Evolutionary conservation across 2,888 invertebrate species (phyloP), one percentile per base, ranked within the genome.

Genomic region (Peribatodes rhomboidaria): DNA sequence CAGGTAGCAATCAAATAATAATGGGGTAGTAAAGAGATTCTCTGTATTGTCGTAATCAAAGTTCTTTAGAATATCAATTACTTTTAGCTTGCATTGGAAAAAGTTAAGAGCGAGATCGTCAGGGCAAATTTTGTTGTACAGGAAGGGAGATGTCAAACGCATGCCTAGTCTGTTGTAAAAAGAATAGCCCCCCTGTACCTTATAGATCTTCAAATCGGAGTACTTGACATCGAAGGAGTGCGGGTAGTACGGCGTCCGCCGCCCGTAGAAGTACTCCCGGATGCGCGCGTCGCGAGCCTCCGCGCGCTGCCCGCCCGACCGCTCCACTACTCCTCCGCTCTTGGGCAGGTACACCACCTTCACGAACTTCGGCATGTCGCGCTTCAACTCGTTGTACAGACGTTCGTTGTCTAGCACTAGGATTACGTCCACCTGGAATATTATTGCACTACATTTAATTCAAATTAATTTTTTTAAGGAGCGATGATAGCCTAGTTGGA

Each of bases 321-420:
- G 93, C 84, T 98, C 98, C 0, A 98, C 98, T 7, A 98, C 99
- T 44, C 99, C 99, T 27, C 99, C 99, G 84, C 99, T 99, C 89
- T 99, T 99, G 0, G 98, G 98, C 68, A 98, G 88, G 74, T 98
- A 96, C 0, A 98, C 96, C 0, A 99, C 97, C 92, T 98, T 97
- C 9, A 99, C 98, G 88, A 98, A 98, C 68, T 95, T 95, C 0
- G 99, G 99, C 95, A 99, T 96, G 86, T 99, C 99, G 50, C 98
- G 93, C 59, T 97, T 96, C 50, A 99, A 92, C 87, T 99, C 99
- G 82, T 98, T 99, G 88, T 98, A 99, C 0, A 99, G 92, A 72
- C 99, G 94, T 86, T 99, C 99, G 85, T 99, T 99, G 86, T 99
- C 99, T 69, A 99, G 86, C 0, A 99, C 99, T 74, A 99, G 94